Evolutionary conservation across 2,888 invertebrate genomes (phyloP), one percentile per base, ranked within the genome.

Genomic region (Pristionchus fissidentatus): DNA sequence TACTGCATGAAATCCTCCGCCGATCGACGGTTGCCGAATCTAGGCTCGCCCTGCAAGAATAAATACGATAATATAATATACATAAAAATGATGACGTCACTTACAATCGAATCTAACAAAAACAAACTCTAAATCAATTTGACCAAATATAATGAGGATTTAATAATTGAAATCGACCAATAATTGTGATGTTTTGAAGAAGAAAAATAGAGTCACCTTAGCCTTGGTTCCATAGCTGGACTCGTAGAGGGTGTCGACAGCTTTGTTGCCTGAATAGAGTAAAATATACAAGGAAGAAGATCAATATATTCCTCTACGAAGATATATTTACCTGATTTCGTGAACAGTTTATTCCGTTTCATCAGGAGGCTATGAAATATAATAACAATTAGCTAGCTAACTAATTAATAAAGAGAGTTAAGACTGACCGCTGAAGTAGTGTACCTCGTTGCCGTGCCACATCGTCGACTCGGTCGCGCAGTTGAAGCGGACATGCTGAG

Each of bases 401-500:
- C 13, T 29, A 15, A 26, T 15, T 38, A 70, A 22, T 41, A 10
- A 38, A 52, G 26, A 77, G n/a, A 49, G 15, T n/a, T 3, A 46
- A 52, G 35, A 80, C 55, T 90, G 90, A 95, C 97, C 96, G 88
- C 96, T 96, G 92, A 98, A 98, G 93, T 97, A 98, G 93, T 97
- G 96, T 19, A 98, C 98, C 93, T 97, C 96, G 93, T 98, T 98
- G 92, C 96, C 97, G 80, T 97, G 94, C 93, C 98, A 97, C 93
- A 97, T 97, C 0, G 97, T 98, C 93, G 96, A 97, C 94, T 98
- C 97, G 3, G 95, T 96, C 52, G 96, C 97, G 38, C 97, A 95
- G 93, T 97, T 97, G 88, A 96, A 96, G 83, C 96, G 95, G 90
- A 99, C 94, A 96, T 97, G 97, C 93, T 97, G 97, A 0, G 97